Conservation (phyloP, 92 coral and sea anemone genomes). For the Blastomussa wellsi region DNA sequence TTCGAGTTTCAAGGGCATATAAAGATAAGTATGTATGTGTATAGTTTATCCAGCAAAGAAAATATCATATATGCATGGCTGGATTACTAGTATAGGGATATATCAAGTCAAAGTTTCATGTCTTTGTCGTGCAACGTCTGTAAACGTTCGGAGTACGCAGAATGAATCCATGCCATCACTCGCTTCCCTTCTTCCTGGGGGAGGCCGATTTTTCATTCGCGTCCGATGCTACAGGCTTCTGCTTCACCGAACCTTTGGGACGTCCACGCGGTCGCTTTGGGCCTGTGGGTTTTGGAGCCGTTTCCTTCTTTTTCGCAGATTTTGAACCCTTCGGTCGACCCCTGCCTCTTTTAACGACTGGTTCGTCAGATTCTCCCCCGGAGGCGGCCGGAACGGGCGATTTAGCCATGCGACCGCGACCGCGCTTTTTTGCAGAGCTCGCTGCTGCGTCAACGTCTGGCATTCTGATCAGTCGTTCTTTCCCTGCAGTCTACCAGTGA, state of each 20-base stretch:
- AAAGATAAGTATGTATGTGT: not conserved
- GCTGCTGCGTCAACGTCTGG: constrained; percentile 37
- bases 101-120: not conserved
- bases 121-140: constrained; percentile 7
- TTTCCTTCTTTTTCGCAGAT: constrained; percentile 48
- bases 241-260: constrained; percentile 35
- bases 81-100: constrained; percentile 19
- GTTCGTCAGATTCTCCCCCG: constrained; percentile 33
- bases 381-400: constrained; percentile 32
- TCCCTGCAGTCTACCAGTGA: not conserved
- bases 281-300: constrained; percentile 38
- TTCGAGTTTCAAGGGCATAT: not conserved
- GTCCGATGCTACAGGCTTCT: not conserved
- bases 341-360: constrained; percentile 58
- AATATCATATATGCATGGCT: not conserved
- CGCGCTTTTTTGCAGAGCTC: constrained; percentile 56
- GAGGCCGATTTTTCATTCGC: not conserved
- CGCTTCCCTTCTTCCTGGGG: constrained; percentile 34
- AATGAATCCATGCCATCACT: not conserved
- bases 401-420: constrained; percentile 55
- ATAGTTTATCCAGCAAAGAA: not conserved
- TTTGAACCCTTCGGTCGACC: constrained; percentile 67
- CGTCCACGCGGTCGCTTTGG: constrained; percentile 51
- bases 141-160: not conserved
- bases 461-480: constrained; percentile 30